These are phyloP conservation scores for Alectoris magna DNA, from an alignment of 2,797 vertebrate species.

Conservation along the genomic window DNA sequence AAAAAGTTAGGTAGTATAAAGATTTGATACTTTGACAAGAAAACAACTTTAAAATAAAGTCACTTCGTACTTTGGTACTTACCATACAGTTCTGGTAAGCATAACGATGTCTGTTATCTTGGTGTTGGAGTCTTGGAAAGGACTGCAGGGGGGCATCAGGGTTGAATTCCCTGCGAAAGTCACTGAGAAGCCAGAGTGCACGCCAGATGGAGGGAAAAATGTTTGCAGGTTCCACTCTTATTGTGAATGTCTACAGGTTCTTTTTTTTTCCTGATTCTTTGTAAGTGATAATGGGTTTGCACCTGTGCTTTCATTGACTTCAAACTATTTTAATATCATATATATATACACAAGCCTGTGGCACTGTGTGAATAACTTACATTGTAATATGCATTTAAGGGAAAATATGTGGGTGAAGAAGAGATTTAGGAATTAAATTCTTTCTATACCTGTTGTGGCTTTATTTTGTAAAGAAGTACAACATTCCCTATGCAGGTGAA, in stretches of 20 bases:
- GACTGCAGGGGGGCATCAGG: background rate
- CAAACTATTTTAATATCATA: background rate
- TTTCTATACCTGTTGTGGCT: background rate
- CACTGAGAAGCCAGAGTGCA: background rate
- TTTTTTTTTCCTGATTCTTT: background rate
- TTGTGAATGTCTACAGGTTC: background rate
- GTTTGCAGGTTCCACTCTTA: background rate
- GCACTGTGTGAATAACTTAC: background rate
- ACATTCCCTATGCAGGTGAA: background rate
- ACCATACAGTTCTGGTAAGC: background rate
- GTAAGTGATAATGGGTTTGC: background rate
- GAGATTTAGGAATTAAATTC: background rate
- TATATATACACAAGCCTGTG: background rate
- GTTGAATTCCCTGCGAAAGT: background rate
- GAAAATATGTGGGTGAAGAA: background rate
- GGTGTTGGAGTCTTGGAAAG: background rate
- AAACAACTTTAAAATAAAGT: background rate
- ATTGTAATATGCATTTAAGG: background rate
- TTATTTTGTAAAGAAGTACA: background rate
- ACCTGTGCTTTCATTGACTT: slow-evolving; percentile 27
- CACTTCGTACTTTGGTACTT: background rate
- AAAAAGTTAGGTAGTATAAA: background rate
- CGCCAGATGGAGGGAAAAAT: background rate
- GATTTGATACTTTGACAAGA: background rate
- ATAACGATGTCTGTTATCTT: background rate